Evolutionary conservation across 2,888 invertebrate genomes (phyloP).

Genomic region (Eupithecia pulchellata): DNA sequence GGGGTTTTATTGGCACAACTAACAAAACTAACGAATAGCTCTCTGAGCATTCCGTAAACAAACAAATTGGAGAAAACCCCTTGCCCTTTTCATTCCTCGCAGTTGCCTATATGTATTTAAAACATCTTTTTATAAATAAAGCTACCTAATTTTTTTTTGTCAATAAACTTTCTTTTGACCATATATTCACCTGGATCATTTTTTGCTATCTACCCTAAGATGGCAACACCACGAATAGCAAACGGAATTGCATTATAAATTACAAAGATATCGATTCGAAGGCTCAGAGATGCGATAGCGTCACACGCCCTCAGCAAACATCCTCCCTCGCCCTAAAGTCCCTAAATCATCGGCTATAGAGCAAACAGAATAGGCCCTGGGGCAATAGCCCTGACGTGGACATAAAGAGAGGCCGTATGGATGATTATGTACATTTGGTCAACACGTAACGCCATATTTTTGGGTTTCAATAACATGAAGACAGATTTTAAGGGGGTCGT

Average conservation of each 20-base stretch:
- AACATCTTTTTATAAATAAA: too few relatives aligned
- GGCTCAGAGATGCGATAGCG: slow-evolving; percentile 1
- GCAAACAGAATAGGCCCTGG: slow-evolving; percentile 27
- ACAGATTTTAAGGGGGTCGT: neutral
- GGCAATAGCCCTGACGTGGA: slow-evolving; percentile 10
- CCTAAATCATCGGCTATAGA: slow-evolving; percentile 29
- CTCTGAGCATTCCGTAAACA: neutral
- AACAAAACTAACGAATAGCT: neutral
- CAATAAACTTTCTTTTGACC: too few relatives aligned
- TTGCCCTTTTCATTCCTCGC: neutral
- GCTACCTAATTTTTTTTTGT: too few relatives aligned
- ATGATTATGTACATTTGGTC: neutral
- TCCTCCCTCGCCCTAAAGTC: slow-evolving; percentile 18
- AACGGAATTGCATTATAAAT: neutral
- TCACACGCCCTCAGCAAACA: slow-evolving; percentile 22
- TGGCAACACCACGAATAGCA: too few relatives aligned
- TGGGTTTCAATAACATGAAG: neutral
- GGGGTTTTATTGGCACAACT: neutral
- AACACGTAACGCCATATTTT: neutral
- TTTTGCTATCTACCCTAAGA: too few relatives aligned
- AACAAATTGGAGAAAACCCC: neutral
- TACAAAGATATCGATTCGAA: neutral
- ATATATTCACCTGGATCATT: too few relatives aligned
- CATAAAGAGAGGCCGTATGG: neutral
- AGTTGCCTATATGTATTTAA: too few relatives aligned